Percentiles rank a stretch among this genome's conserved stretches.
phyloP scores from a whole-genome alignment of 2,113 vertebrate species.

The Phocoena sinus region DNA sequence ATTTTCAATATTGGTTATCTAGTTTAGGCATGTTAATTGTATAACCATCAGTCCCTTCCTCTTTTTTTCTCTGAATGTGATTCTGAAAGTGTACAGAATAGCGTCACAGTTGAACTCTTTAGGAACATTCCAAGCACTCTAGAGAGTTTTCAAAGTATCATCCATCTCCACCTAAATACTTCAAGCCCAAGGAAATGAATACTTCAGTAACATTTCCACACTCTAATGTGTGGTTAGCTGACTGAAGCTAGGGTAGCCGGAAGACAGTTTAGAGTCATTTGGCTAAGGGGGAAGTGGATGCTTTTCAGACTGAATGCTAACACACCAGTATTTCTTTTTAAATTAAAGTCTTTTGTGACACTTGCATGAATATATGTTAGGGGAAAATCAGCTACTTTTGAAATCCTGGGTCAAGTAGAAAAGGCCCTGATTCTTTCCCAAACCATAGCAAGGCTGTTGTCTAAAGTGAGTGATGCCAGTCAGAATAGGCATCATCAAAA shows the following conservation, averaged over 20 bases:
- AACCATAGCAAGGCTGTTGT: background rate
- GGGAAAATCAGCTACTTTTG: background rate
- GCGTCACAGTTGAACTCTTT: background rate
- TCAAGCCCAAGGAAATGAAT: background rate
- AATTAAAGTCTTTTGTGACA: background rate
- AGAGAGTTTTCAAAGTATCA: slow-evolving; percentile 9
- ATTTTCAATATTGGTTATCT: background rate
- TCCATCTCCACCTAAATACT: background rate
- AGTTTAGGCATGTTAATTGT: background rate
- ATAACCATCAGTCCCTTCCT: background rate
- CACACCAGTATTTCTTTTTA: background rate
- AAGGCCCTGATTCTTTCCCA: background rate
- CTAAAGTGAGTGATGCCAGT: background rate
- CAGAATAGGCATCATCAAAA: too few relatives aligned
- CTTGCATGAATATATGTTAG: background rate
- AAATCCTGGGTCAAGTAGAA: background rate
- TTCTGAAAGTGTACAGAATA: background rate
- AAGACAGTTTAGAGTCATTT: background rate
- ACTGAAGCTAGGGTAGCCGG: background rate
- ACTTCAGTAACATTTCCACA: background rate
- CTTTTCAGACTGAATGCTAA: background rate
- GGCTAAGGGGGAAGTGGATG: background rate
- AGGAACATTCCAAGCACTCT: background rate
- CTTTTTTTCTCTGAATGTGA: background rate
- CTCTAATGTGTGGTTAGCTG: background rate